Base-by-base conservation (phyloP, 53 echinoderm and acorn worm genomes). In the Apostichopus leukothele region DNA sequence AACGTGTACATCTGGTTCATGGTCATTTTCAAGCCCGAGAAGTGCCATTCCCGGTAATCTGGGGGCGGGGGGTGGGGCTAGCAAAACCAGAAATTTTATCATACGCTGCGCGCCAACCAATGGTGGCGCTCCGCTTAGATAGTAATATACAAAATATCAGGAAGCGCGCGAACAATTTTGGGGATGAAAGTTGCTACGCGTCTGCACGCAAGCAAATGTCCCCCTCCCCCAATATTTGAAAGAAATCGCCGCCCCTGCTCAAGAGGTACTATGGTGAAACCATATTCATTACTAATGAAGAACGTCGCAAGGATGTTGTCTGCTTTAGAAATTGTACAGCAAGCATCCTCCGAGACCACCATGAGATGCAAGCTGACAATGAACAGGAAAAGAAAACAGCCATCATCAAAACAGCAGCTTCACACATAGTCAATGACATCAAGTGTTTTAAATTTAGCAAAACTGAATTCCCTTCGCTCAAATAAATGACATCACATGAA, bases 361-460 rank as follows among this genome's bases (percentile, higher is more conserved):
- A 90, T 88, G 60, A 81, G 60, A 50, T 13, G 26, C 1, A 27
- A 50, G n/a, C 12, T 18, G 10, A 78, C 9, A 13, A 88, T 57
- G 83, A 83, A 26, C 86, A 54, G 8, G 84, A 83, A 5, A 86
- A 78, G 79, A 92, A 89, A 50, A 76, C 3, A 73, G 88, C 88
- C 76, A 93, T 93, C 81, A 93, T 93, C 16, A 91, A 88, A 91
- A 90, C 93, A 66, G 91, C 93, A 21, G 88, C 91, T 67, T 89
- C 90, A 53, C 88, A 91, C 78, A 90, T 93, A 16, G 12, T 74
- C 0, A 91, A 91, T 61, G 93, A 90, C 73, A 88, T 91, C 10
- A 93, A 93, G 91, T 91, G 91, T 74, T 83, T 93, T 74, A 91
- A 91, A 86, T 91, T 93, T 50, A 87, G 76, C 81, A 89, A 78